These are phyloP conservation scores for Rhizoglyphus robini DNA, from an alignment of 1,140 invertebrate genomes.

Conservation along the genomic window DNA sequence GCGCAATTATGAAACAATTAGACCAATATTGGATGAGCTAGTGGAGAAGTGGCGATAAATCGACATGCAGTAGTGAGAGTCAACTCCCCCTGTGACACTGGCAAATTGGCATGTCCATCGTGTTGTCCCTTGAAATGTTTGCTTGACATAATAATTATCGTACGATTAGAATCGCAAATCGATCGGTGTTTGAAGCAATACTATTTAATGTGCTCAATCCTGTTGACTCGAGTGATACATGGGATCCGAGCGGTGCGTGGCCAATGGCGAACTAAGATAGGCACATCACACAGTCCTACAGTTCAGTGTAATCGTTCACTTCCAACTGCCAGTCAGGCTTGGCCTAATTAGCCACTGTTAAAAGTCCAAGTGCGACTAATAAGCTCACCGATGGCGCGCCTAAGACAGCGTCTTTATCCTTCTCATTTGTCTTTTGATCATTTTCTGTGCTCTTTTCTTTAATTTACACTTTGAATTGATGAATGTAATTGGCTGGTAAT, in stretches of 20 bases:
- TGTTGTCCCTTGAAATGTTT: background rate
- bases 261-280: too few species aligned
- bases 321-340: too few species aligned
- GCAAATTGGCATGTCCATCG: background rate
- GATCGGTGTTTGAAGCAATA: too few species aligned
- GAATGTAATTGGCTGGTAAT: too few species aligned
- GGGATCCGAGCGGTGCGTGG: too few species aligned
- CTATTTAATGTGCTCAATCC: too few species aligned
- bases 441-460: background rate
- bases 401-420: too few species aligned
- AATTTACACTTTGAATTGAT: too few species aligned
- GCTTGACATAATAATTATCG: background rate
- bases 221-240: background rate
- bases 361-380: too few species aligned
- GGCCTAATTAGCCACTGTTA: background rate
- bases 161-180: slow-evolving; percentile 5
- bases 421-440: background rate
- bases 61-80: background rate
- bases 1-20: slow-evolving; percentile 5
- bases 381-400: too few species aligned
- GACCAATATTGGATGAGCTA: background rate
- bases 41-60: background rate
- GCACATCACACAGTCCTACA: background rate
- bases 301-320: too few species aligned
- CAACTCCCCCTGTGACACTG: background rate